Percentiles rank a stretch among this genome's conserved stretches.
phyloP scores from a whole-genome alignment of 2,888 invertebrate genomes.

The Drosophila mayaguana region DNA sequence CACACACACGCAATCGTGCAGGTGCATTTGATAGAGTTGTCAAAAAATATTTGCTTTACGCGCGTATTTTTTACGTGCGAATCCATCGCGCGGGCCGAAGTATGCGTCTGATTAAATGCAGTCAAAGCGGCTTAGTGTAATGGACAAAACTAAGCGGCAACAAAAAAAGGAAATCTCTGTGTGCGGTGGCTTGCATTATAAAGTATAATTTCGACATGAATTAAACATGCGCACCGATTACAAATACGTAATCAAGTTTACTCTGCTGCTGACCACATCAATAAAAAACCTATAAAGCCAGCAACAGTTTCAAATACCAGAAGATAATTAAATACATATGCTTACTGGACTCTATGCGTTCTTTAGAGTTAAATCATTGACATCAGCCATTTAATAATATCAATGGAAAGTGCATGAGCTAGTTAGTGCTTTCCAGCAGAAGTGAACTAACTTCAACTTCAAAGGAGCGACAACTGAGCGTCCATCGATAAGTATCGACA shows the following conservation, averaged over 20 bases:
- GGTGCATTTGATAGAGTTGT: conserved; percentile 64
- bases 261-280: conserved; percentile 4
- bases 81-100: conserved; percentile 12
- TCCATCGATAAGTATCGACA: too few species aligned
- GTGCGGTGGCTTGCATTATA: conserved; percentile 58
- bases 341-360: not conserved
- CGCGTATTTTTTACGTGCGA: conserved; percentile 20
- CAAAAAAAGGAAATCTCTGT: conserved; percentile 17
- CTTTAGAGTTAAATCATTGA: too few species aligned
- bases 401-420: too few species aligned
- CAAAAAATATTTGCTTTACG: conserved; percentile 53
- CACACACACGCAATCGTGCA: not conserved
- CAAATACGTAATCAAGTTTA: conserved; percentile 19
- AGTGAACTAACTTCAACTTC: too few species aligned
- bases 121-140: conserved; percentile 76
- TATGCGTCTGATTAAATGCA: conserved; percentile 66
- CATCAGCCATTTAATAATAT: too few species aligned
- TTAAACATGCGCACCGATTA: conserved; percentile 28
- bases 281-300: not conserved
- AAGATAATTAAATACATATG: not conserved
- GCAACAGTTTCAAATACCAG: not conserved
- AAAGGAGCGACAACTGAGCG: too few species aligned
- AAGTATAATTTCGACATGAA: conserved; percentile 52
- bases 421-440: too few species aligned
- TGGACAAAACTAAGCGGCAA: conserved; percentile 48